Evolutionary conservation across 2,888 invertebrate species (phyloP), one percentile per base, ranked within the genome.

Genomic region (Cheilosia soror): DNA sequence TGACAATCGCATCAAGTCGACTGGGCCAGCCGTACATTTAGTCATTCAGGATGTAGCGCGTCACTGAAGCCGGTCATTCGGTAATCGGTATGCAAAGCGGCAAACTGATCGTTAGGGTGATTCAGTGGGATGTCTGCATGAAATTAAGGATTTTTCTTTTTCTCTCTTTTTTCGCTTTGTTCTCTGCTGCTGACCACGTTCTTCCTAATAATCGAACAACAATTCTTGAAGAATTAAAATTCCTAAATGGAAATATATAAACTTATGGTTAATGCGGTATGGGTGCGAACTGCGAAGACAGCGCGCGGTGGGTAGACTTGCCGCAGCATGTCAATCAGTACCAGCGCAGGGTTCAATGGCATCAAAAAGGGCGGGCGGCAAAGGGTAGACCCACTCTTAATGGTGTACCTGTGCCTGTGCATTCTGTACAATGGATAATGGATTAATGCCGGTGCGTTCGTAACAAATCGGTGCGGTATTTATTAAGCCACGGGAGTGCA

Each of bases 181-280:
- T 44, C 42, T 11, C 51, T 47, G 29, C 44, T 51, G 53, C 33
- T 69, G 15, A 63, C 33, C 84, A 84, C 80, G 79, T 79, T 77
- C 79, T 79, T 84, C 84, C 84, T 80, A 84, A 84, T 84, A 84
- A 84, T 80, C 73, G 66, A 65, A 75, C 76, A 82, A 82, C 76
- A 82, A 55, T 29, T 33, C 11, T 25, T 37, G 47, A 55, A 31
- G 78, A 84, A 84, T 84, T 84, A 84, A 84, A 80, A 84, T 84
- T 84, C 84, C 79, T 57, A 71, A 80, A 76, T 84, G 75, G 69
- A 79, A 53, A 37, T 73, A 37, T 73, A 58, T 75, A 79, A 63
- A 51, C 79, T 78, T 60, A 75, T 84, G 75, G 79, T 65, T 73
- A 69, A 69, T 33, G 33, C 58, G 47, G 79, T 15, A 15, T 44